Evolutionary conservation across 2,888 invertebrate species (phyloP).

Genomic region (Anorthoa munda): DNA sequence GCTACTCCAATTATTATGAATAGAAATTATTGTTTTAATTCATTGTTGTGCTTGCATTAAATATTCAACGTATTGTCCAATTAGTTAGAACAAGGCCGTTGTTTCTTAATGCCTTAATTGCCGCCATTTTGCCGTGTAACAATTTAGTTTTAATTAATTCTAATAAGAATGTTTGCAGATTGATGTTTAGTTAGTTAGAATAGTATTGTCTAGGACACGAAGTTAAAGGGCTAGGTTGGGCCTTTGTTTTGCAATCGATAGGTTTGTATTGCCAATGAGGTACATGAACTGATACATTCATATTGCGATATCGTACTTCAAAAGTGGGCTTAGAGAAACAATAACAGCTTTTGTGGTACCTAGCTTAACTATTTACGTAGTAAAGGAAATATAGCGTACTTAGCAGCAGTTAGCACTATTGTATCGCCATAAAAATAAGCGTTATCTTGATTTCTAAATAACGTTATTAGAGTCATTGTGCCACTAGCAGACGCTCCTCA

Average conservation of each 20-base stretch:
- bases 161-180: conserved; percentile 66
- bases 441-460: conserved; percentile 57
- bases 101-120: conserved; percentile 80
- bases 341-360: conserved; percentile 20
- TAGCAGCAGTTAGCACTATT: conserved; percentile 53
- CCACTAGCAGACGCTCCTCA: conserved; percentile 53
- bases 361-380: not conserved
- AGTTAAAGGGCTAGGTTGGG: conserved; percentile 41
- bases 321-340: conserved; percentile 9
- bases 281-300: conserved; percentile 31
- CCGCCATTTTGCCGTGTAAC: conserved; percentile 73
- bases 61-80: conserved; percentile 75
- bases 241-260: conserved; percentile 57
- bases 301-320: conserved; percentile 37
- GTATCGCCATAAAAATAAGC: conserved; percentile 43
- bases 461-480: conserved; percentile 64
- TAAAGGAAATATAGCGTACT: conserved; percentile 37
- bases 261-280: conserved; percentile 33
- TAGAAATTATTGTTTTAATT: conserved; percentile 79
- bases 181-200: conserved; percentile 64
- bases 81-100: conserved; percentile 80
- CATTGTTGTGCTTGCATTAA: conserved; percentile 76
- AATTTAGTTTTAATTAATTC: conserved; percentile 71
- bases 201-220: conserved; percentile 49
- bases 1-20: conserved; percentile 78